phyloP scores from a whole-genome alignment of 2,797 vertebrate species.

The Phrynocephalus guinanensis region DNA sequence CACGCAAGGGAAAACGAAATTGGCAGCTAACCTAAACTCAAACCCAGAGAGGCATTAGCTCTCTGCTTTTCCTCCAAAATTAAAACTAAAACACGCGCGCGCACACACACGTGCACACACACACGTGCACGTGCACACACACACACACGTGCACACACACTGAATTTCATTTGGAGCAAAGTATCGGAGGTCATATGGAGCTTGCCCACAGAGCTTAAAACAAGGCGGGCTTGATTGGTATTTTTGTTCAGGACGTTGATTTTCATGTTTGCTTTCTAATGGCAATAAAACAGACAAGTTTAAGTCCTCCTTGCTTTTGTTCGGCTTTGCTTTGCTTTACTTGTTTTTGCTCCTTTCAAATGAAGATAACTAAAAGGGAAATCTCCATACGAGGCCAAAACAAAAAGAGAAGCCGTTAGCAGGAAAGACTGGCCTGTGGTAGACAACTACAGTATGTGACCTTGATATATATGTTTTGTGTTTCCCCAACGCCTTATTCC shows the following conservation, averaged over 20 bases:
- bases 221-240: neutral
- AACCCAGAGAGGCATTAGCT: constrained; percentile 54
- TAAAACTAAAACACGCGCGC: constrained; percentile 13
- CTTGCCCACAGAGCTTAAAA: constrained; percentile 41
- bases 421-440: neutral
- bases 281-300: constrained; percentile 35
- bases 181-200: constrained; percentile 28
- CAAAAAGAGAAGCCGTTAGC: neutral
- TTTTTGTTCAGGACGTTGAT: constrained; percentile 31
- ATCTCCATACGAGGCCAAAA: neutral
- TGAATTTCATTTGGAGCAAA: neutral
- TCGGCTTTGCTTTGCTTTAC: too few relatives aligned
- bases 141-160: neutral
- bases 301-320: neutral
- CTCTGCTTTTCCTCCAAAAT: constrained; percentile 55
- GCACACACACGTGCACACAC: neutral
- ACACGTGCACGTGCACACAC: too few relatives aligned
- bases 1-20: constrained; percentile 60
- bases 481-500: neutral
- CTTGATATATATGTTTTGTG: neutral
- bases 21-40: constrained; percentile 62
- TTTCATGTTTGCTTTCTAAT: constrained; percentile 40
- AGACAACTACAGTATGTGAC: neutral
- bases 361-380: neutral
- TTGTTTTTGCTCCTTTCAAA: neutral